Percentiles rank a stretch among this genome's conserved stretches.
Evolutionary conservation across 2,888 invertebrate genomes (phyloP).

Genomic region (Orthosia gracilis): DNA sequence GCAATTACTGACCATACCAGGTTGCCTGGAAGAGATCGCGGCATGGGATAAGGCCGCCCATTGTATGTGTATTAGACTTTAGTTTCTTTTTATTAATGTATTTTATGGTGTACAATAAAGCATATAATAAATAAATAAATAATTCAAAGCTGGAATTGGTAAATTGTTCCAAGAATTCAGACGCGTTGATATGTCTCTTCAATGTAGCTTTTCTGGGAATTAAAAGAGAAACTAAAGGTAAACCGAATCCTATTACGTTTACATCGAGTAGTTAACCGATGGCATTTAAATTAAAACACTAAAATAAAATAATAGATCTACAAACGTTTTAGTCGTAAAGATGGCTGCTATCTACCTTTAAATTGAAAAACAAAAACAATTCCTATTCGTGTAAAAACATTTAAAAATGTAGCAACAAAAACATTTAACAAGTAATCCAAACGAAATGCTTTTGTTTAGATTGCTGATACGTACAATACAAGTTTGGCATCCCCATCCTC

Average conservation of each 20-base stretch:
- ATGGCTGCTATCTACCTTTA: neutral
- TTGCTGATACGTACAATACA: conserved; percentile 71
- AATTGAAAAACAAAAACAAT: conserved; percentile 32
- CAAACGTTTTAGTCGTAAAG: conserved; percentile 1
- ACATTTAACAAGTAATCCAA: conserved; percentile 65
- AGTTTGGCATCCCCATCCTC: conserved; percentile 73
- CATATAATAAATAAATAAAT: no score
- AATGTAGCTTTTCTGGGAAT: neutral
- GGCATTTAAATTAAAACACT: no score
- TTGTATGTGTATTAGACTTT: no score
- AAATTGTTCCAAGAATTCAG: neutral
- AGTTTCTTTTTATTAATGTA: no score
- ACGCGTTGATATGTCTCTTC: neutral
- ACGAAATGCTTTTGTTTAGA: conserved; percentile 72
- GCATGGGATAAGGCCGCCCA: no score
- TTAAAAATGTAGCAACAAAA: conserved; percentile 40
- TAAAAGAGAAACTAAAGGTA: neutral
- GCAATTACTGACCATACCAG: no score
- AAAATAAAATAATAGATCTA: neutral
- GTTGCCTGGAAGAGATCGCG: no score
- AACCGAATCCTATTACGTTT: neutral
- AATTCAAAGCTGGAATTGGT: neutral
- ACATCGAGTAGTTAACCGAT: neutral
- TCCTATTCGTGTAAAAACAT: conserved; percentile 13
- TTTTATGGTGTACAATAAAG: no score